Conservation (phyloP, 2,113 vertebrate genomes). For the Platichthys flesus region DNA sequence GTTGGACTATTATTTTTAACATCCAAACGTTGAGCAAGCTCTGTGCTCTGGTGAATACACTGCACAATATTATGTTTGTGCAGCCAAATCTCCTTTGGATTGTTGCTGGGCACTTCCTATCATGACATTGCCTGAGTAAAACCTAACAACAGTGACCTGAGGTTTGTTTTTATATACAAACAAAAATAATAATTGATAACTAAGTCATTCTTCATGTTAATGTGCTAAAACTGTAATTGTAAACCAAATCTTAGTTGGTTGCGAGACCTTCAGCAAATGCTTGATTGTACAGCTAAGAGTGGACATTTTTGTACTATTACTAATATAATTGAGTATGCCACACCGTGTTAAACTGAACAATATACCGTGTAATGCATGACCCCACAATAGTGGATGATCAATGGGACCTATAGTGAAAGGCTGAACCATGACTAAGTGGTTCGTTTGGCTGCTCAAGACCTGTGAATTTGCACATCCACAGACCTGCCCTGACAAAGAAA, state of each 20-base stretch:
- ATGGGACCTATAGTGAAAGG: conserved; percentile 26
- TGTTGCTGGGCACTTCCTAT: conserved; percentile 39
- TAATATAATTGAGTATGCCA: conserved; percentile 2
- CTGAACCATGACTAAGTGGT: conserved; percentile 50
- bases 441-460: conserved; percentile 34
- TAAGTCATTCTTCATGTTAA: too few species aligned
- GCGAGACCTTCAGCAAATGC: not conserved
- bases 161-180: too few species aligned
- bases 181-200: too few species aligned
- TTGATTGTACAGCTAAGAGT: not conserved
- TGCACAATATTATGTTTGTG: conserved; percentile 35
- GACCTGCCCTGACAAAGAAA: conserved; percentile 21
- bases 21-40: not conserved
- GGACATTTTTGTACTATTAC: not conserved
- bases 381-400: conserved; percentile 43
- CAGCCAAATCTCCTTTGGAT: conserved; percentile 40
- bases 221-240: too few species aligned
- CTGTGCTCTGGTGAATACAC: conserved; percentile 13
- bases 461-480: conserved; percentile 35
- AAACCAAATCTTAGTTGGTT: not conserved
- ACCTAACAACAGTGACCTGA: conserved; percentile 13
- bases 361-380: conserved; percentile 23
- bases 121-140: conserved; percentile 31
- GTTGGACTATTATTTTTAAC: not conserved
- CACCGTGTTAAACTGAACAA: conserved; percentile 17